Percentiles rank a stretch among this genome's conserved stretches.
These are phyloP conservation scores for Sycobia sp. DNA, from an alignment of 1,140 invertebrate species.

Conservation along the genomic window DNA sequence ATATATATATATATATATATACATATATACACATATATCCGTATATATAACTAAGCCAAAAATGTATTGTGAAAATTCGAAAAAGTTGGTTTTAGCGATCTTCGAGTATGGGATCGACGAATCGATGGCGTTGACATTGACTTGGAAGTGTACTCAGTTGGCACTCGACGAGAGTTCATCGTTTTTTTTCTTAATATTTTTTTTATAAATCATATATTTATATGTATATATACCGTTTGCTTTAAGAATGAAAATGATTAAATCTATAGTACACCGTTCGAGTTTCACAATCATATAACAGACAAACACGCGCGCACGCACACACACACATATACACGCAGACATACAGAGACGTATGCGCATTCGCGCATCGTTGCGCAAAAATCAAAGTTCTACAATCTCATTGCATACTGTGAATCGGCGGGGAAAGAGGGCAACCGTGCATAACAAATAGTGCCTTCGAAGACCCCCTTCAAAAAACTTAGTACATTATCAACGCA, in stretches of 20 bases:
- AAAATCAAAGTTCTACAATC: neutral
- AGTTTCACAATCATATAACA: conserved; percentile 15
- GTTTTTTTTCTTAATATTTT: conserved; percentile 25
- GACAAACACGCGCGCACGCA: too few species aligned
- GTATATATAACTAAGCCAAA: conserved; percentile 7
- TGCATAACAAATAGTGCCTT: conserved; percentile 29
- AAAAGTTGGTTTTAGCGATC: conserved; percentile 24
- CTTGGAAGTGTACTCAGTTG: conserved; percentile 34
- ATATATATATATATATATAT: too few species aligned
- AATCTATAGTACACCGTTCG: conserved; percentile 25
- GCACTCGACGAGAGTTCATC: conserved; percentile 31
- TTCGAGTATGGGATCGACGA: conserved; percentile 34
- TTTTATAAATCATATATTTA: conserved; percentile 1
- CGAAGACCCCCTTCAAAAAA: conserved; percentile 1
- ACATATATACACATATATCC: too few species aligned
- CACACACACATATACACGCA: too few species aligned
- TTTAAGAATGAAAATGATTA: conserved; percentile 18
- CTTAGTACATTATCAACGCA: conserved; percentile 2
- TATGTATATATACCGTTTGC: conserved; percentile 3
- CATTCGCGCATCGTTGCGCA: too few species aligned
- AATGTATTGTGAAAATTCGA: conserved; percentile 5
- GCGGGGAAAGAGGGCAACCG: neutral
- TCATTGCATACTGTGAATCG: conserved; percentile 6
- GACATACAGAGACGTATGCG: too few species aligned
- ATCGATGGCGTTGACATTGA: conserved; percentile 32